Conservation (phyloP, 2,113 vertebrate species). For the Taurulus bubalis region DNA sequence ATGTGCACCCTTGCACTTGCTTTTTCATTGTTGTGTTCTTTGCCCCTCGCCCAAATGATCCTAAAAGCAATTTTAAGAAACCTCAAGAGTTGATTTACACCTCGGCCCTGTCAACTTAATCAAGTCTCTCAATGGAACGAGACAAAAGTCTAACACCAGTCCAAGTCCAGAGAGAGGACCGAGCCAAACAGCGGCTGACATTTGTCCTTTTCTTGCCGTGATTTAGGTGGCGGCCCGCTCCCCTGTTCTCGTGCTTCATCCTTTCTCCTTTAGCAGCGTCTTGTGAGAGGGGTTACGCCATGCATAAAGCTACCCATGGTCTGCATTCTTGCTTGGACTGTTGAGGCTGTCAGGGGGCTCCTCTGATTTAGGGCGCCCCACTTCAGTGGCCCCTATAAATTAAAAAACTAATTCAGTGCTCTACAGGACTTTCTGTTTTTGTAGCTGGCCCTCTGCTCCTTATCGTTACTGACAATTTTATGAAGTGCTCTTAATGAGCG, state of each 20-base stretch:
- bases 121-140: constrained; percentile 93
- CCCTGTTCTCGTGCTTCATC: constrained; percentile 87
- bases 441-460: constrained; percentile 90
- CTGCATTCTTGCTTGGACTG: constrained; percentile 88
- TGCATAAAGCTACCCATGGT: constrained; percentile 87
- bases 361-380: constrained; percentile 92
- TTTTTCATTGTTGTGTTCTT: constrained; percentile 72
- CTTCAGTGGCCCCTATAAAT: constrained; percentile 93
- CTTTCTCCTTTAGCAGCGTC: constrained; percentile 87
- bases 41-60: constrained; percentile 78
- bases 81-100: constrained; percentile 94
- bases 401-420: constrained; percentile 92
- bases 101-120: constrained; percentile 90
- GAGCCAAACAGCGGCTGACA: constrained; percentile 93
- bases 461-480: constrained; percentile 95
- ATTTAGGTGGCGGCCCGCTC: constrained; percentile 94
- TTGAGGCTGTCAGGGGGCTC: constrained; percentile 93
- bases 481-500: constrained; percentile 98
- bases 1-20: constrained; percentile 80
- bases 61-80: constrained; percentile 86
- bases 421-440: constrained; percentile 92
- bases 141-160: constrained; percentile 91
- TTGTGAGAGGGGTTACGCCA: constrained; percentile 90
- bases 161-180: constrained; percentile 86
- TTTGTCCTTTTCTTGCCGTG: constrained; percentile 93